phyloP scores from a whole-genome alignment of 2,888 invertebrate genomes.

The Apamea monoglypha region DNA sequence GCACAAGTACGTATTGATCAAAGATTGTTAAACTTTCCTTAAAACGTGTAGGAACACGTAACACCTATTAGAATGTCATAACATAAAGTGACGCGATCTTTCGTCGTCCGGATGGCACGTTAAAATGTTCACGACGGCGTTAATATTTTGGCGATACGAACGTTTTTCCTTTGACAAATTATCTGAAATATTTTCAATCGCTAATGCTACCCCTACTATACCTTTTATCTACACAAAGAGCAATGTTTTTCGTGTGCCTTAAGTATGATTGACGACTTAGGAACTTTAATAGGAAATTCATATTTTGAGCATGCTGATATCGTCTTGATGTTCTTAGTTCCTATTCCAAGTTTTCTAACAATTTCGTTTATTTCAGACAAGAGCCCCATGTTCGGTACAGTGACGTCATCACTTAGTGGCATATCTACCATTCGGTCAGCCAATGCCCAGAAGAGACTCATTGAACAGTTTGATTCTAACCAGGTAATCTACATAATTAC shows the following conservation, averaged over 20 bases:
- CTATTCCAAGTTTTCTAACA: background rate
- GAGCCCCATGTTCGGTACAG: slow-evolving; percentile 95
- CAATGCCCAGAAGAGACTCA: slow-evolving; percentile 91
- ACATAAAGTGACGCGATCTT: background rate
- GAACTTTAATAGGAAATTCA: background rate
- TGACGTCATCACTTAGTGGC: slow-evolving; percentile 93
- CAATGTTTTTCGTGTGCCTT: slow-evolving; percentile 16
- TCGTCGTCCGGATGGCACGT: background rate
- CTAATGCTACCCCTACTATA: slow-evolving; percentile 6
- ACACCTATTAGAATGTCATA: slow-evolving; percentile 7
- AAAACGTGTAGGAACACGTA: background rate
- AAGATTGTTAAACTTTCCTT: background rate
- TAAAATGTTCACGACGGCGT: background rate
- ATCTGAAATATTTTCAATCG: slow-evolving; percentile 16
- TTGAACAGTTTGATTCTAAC: slow-evolving; percentile 90
- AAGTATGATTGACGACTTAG: slow-evolving; percentile 11
- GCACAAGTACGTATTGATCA: slow-evolving; percentile 87
- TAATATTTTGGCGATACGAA: background rate
- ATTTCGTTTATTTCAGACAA: slow-evolving; percentile 89
- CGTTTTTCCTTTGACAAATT: slow-evolving; percentile 32
- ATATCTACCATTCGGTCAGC: slow-evolving; percentile 94
- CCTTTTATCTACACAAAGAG: background rate
- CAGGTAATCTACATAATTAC: slow-evolving; percentile 81
- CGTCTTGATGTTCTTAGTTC: background rate
- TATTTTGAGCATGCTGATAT: background rate